Base-by-base conservation (phyloP, 2,888 invertebrate species). In the Clitarchus hookeri region DNA sequence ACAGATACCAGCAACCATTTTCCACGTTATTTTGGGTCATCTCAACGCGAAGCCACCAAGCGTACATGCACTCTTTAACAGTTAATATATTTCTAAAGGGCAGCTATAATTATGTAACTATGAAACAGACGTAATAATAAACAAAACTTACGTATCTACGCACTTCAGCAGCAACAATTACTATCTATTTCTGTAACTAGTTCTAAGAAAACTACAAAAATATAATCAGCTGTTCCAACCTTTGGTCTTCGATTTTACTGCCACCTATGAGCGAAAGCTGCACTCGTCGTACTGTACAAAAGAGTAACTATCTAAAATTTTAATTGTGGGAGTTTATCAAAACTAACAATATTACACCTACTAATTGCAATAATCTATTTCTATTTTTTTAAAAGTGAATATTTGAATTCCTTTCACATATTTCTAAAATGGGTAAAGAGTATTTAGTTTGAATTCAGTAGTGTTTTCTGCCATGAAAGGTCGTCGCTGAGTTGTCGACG, bases 161-260 rank as follows among this genome's bases (percentile, higher is more conserved):
- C 82, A 82, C 16, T 82, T 82, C 44, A 44, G 27, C 82, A 82
- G n/a, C 27, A 44, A 82, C 19, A 44, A n/a, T 65, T n/a, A n/a
- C n/a, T 3, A 19, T 23, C 65, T 65, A 65, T 65, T 65, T 65
- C 65, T 26, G 84, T 44, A 84, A 25, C 53, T 84, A 53, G 12
- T 16, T 26, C 16, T n/a, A 84, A 84, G 44, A 25, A 84, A 26
- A 84, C 84, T 44, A 84, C 77, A 85, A 83, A 84, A 54, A 84
- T 82, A 80, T 84, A 84, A 86, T 86, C 86, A 86, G 86, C 86
- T 86, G 86, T 86, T 86, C 53, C 36, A 83, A 53, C n/a, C 78
- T 78, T 78, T 25, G 44, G 79, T 25, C 85, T 85, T 78, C 78
- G 78, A 78, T 48, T 36, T 83, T 86, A 53, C 86, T 86, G 86